Evolutionary conservation across 2,888 invertebrate genomes (phyloP).

Genomic region (Agonopterix arenella): DNA sequence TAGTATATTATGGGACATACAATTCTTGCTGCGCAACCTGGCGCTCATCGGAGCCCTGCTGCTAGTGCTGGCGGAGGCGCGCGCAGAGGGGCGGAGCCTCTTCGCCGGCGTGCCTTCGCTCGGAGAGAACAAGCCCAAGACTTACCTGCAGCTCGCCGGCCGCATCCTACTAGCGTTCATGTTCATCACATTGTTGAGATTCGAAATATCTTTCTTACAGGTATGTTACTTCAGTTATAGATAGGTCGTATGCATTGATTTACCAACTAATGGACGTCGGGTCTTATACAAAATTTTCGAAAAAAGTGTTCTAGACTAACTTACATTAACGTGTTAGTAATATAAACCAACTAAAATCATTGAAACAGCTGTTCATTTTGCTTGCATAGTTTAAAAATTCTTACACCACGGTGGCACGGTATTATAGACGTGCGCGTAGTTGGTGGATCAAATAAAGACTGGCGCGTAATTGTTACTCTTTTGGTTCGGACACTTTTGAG

Average conservation of each 20-base stretch:
- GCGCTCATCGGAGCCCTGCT: constrained; percentile 98
- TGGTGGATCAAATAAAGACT: too few species aligned
- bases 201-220: constrained; percentile 93
- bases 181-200: constrained; percentile 97
- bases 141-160: constrained; percentile 96
- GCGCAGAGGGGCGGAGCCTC: constrained; percentile 94
- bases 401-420: too few species aligned
- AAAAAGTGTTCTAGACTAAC: too few species aligned
- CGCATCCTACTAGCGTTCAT: constrained; percentile 97
- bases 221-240: constrained; percentile 50
- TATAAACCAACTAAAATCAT: too few species aligned
- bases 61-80: constrained; percentile 96
- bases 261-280: too few species aligned
- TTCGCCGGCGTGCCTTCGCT: constrained; percentile 96
- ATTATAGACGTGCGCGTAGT: too few species aligned
- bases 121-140: constrained; percentile 97
- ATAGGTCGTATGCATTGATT: background rate
- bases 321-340: too few species aligned
- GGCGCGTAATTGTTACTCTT: too few species aligned
- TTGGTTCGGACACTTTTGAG: too few species aligned
- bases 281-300: too few species aligned
- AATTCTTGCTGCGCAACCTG: constrained; percentile 96
- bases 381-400: too few species aligned
- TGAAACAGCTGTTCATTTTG: too few species aligned
- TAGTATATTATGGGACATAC: constrained; percentile 98